Base-by-base conservation (phyloP, 1,140 invertebrate genomes). In the Galendromus occidentalis region DNA sequence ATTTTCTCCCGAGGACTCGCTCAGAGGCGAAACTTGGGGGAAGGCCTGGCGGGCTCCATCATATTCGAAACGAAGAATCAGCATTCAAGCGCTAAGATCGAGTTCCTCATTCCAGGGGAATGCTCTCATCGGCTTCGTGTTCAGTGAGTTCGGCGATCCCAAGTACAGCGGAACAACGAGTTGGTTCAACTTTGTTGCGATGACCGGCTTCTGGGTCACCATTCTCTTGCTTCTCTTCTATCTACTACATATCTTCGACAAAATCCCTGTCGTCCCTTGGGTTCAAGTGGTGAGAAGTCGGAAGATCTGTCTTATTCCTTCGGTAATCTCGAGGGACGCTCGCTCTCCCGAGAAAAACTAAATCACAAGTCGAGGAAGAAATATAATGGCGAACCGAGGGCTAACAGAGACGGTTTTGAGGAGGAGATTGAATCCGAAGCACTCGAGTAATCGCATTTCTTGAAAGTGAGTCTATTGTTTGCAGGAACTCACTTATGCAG, bases 241-340 rank as follows among this genome's bases (percentile, higher is more conserved):
- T 75, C 72, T 89, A 64, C 87, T 91, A 73, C 87, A 92, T 72
- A 80, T 91, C 12, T 79, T 91, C 67, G 86, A 90, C 72, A 87
- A 85, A 73, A 84, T 87, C 70, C 84, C 85, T 73, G 85, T 82
- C 74, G 84, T 92, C 66, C 88, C 88, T 0, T 93, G 89, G 89
- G 72, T 87, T 25, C 85, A 86, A 74, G 82, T 91, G 71, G 88
- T 86, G 78, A 81, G 82, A 65, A 45, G 51, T 18, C 12, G 18
- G n/a, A 7, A 64, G 14, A 18, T 29, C 33, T 39, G 14, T 66
- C 20, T 51, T 64, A 64, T 67, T 66, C 68, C 67, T 71, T 69
- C 39, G 71, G 84, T 82, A 82, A 91, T 44, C 42, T 44, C n/a
- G n/a, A n/a, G n/a, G n/a, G n/a, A n/a, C n/a, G n/a, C n/a, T n/a